Evolutionary conservation across 2,113 vertebrate species (phyloP), one percentile per base, ranked within the genome.

Genomic region (Cygnus buccinator): DNA sequence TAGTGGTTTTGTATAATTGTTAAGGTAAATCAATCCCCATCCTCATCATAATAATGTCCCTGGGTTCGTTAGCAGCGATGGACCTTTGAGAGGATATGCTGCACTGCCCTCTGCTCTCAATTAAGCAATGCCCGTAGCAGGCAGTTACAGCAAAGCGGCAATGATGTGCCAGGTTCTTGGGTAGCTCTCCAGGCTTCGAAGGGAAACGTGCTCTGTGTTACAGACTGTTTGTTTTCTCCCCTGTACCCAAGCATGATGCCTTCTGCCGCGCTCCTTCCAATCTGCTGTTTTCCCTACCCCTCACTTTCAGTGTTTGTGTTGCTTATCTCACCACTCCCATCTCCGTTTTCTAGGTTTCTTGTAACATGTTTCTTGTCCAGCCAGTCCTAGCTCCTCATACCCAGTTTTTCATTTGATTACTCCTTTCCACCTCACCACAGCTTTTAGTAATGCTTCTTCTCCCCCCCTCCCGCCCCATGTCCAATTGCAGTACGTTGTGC

Each of bases 31-130:
- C 50, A 16, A 20, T 88, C n/a, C 87, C 16, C 35, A 11, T 81
- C 33, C 5, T 80, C 46, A 33, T 71, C 43, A 37, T 52, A 20
- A 1, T 31, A 23, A 43, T 31, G 17, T 29, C 55, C 70, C 57
- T 57, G 52, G 29, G 13, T 65, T 92, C 58, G 22, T 58, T 31
- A 82, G 62, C 77, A 89, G 77, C 23, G 72, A 25, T 33, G 77
- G 66, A 54, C 76, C 48, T 75, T 46, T 39, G 43, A 3, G 3
- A 43, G 77, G 86, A 68, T 76, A 26, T 22, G 65, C 86, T 81
- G 70, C 87, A 14, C 61, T 82, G 81, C 81, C 78, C 55, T 80
- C 39, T 87, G 87, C 89, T 87, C 85, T 55, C 75, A 73, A 13
- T 31, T 55, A 52, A 65, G 57, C 73, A 65, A 33, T 37, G 44